A percentile compares a stretch with the other conserved stretches of the same genome.
Conservation (phyloP, 1,140 invertebrate species). For the Brachionus rubens region DNA sequence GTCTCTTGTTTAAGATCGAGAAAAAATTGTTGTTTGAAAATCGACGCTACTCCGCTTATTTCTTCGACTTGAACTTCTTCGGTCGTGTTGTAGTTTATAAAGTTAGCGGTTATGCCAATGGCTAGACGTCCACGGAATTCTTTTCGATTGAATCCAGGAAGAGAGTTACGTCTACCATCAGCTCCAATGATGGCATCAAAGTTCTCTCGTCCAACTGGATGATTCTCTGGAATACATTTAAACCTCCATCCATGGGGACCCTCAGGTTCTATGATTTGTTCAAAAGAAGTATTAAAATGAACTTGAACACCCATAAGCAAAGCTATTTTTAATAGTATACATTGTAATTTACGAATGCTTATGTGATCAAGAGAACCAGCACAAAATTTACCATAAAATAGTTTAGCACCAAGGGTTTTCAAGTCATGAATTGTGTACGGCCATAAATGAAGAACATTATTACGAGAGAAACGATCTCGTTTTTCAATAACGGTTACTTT, state of each 20-base stretch:
- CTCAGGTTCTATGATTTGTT: slow-evolving; percentile 14
- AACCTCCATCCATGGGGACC: slow-evolving; percentile 76
- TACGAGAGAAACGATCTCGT: slow-evolving; percentile 71
- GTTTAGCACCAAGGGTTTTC: slow-evolving; percentile 87
- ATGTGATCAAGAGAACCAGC: slow-evolving; percentile 97
- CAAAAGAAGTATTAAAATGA: slow-evolving; percentile 64
- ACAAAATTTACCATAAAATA: slow-evolving; percentile 98
- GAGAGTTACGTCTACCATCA: slow-evolving; percentile 91
- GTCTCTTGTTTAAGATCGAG: slow-evolving; percentile 77
- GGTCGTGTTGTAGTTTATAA: slow-evolving; percentile 86
- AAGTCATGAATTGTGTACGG: slow-evolving; percentile 96
- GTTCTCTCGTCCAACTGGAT: slow-evolving; percentile 80
- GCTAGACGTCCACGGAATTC: slow-evolving; percentile 95
- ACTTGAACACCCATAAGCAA: slow-evolving; percentile 92
- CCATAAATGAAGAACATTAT: slow-evolving; percentile 98
- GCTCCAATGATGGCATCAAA: slow-evolving; percentile 94
- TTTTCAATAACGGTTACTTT: slow-evolving; percentile 65
- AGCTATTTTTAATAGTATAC: slow-evolving; percentile 89
- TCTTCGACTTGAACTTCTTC: slow-evolving; percentile 90
- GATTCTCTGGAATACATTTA: slow-evolving; percentile 72
- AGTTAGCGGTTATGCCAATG: slow-evolving; percentile 97
- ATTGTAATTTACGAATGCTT: slow-evolving; percentile 91
- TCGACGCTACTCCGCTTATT: slow-evolving; percentile 93
- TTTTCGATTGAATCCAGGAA: slow-evolving; percentile 83
- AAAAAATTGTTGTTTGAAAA: slow-evolving; percentile 93